Percentiles rank a stretch among this genome's conserved stretches.
Conservation (phyloP, 2,888 invertebrate species). For the Rhopalosiphum nymphaeae region DNA sequence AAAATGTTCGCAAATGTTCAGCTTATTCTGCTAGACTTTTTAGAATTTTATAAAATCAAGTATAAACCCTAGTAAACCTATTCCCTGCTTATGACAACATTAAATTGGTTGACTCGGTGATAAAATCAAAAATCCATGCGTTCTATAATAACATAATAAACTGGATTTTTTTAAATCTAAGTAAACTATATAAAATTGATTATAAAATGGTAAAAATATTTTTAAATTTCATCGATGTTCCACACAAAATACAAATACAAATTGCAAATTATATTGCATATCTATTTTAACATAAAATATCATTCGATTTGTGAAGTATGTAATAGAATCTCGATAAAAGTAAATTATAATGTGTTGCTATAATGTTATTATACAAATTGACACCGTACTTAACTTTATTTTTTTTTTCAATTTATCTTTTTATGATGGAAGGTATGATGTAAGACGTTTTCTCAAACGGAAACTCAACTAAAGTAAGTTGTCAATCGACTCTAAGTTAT, state of each 20-base stretch:
- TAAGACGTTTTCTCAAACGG: conserved; percentile 9
- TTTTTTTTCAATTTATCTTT: neutral
- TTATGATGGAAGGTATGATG: neutral
- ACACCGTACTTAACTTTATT: neutral
- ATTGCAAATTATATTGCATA: neutral
- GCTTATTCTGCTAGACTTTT: neutral
- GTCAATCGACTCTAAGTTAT: conserved; percentile 18
- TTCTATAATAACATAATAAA: neutral
- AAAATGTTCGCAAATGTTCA: neutral
- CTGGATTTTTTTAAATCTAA: neutral
- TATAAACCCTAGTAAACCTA: neutral
- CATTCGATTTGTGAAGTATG: neutral
- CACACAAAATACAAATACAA: neutral
- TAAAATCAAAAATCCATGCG: neutral
- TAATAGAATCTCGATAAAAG: neutral
- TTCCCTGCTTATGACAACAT: neutral
- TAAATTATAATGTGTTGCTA: neutral
- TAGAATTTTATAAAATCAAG: neutral
- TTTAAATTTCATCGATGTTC: neutral
- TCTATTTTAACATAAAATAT: neutral
- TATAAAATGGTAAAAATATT: neutral
- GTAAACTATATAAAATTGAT: neutral
- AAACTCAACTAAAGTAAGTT: conserved; percentile 14
- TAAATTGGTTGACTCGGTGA: neutral
- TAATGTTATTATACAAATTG: neutral